These are phyloP conservation scores for Liolophura sinensis DNA, from an alignment of 1,140 invertebrate genomes.

Conservation along the genomic window DNA sequence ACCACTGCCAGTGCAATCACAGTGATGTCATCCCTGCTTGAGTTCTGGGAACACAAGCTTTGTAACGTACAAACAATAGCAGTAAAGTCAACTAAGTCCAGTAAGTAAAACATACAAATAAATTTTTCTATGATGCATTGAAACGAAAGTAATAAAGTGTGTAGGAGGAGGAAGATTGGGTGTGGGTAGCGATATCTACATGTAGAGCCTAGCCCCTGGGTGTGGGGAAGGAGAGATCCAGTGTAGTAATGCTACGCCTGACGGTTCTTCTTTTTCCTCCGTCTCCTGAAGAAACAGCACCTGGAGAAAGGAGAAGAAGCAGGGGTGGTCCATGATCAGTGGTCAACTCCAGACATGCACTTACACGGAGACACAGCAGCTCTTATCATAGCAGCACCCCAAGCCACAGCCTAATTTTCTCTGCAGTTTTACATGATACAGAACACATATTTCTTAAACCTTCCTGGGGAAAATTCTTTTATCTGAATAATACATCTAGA, in stretches of 20 bases:
- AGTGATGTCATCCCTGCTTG: conserved; percentile 1
- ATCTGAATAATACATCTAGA: no score
- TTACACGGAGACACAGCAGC: no score
- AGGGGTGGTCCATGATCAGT: no score
- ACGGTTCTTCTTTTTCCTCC: conserved; percentile 83
- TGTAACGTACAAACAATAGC: conserved; percentile 1
- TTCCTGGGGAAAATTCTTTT: no score
- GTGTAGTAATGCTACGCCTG: conserved; percentile 22
- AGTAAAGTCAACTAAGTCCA: conserved; percentile 1
- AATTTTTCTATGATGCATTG: neutral
- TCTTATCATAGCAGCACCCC: neutral
- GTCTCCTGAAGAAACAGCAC: conserved; percentile 95
- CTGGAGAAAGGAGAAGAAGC: conserved; percentile 60
- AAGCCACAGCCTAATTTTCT: neutral
- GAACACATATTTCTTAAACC: neutral
- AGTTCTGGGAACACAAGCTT: conserved; percentile 4
- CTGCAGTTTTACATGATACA: neutral
- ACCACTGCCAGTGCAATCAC: conserved; percentile 4
- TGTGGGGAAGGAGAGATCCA: conserved; percentile 1
- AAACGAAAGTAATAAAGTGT: conserved; percentile 4
- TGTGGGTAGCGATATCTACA: conserved; percentile 2
- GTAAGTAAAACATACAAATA: conserved; percentile 3
- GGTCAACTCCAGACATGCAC: no score
- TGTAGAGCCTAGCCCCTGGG: no score
- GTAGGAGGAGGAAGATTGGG: conserved; percentile 6